These are phyloP conservation scores for Parnassius smintheus DNA, from an alignment of 2,888 invertebrate genomes.

Conservation along the genomic window DNA sequence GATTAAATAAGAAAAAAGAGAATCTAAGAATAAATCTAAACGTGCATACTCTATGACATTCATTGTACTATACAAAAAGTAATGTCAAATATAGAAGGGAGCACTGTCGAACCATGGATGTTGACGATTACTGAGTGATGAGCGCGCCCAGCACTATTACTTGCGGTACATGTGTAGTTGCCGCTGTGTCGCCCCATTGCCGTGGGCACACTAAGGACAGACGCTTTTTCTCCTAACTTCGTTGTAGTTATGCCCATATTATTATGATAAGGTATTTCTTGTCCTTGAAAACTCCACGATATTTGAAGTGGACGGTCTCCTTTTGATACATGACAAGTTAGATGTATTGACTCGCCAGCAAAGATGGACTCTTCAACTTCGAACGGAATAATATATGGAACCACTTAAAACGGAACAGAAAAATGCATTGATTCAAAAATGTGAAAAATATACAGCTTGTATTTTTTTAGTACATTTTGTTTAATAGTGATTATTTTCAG, in stretches of 20 bases:
- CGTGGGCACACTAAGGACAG: conserved; percentile 80
- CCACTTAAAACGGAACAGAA: conserved; percentile 58
- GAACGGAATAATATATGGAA: conserved; percentile 85
- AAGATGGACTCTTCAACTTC: conserved; percentile 85
- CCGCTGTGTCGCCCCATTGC: conserved; percentile 82
- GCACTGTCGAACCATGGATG: conserved; percentile 75
- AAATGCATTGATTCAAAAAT: conserved; percentile 27
- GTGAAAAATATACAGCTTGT: conserved; percentile 29
- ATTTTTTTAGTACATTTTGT: conserved; percentile 23
- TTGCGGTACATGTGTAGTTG: conserved; percentile 83
- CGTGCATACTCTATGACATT: conserved; percentile 66
- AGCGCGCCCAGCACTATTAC: conserved; percentile 80
- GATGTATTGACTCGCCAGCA: conserved; percentile 84
- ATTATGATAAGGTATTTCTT: conserved; percentile 79
- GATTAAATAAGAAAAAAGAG: conserved; percentile 58
- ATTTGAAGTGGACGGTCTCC: conserved; percentile 88
- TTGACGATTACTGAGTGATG: conserved; percentile 80
- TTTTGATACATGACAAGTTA: conserved; percentile 84
- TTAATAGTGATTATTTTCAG: conserved; percentile 77
- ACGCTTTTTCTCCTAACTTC: conserved; percentile 78
- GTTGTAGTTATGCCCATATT: conserved; percentile 77
- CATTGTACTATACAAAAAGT: conserved; percentile 38
- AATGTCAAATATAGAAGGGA: conserved; percentile 30
- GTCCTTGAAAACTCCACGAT: conserved; percentile 85
- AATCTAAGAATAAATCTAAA: conserved; percentile 62